Base-by-base conservation (phyloP, 2,113 vertebrate genomes). In the Petaurus breviceps region DNA sequence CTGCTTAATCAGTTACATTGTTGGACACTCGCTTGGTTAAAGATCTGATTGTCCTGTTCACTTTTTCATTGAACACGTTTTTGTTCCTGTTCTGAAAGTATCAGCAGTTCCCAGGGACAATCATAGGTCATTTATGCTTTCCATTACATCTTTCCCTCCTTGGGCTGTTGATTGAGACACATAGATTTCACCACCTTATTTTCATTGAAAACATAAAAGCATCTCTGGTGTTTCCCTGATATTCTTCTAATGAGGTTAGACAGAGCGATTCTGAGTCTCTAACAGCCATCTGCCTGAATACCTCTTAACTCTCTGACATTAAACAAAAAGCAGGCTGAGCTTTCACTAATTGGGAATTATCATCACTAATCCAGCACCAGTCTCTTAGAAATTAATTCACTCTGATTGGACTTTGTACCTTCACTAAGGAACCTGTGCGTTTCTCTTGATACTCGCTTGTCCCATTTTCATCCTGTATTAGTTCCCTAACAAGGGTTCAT, bases 271-370 rank as follows among this genome's bases (percentile, higher is more conserved):
- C 52, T 0, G 12, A 0, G 52, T 46, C 92, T 57, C 24, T 89
- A 77, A 22, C 91, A 91, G 89, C 52, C 49, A 0, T 11, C 92
- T 7, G 37, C 94, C 95, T 2, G 0, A 46, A 77, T 54, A 95
- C 25, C 89, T 91, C 92, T 52, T 92, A 68, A 95, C 92, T 96
- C 93, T 61, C 91, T 95, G 96, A 95, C 97, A 91, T 89, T 55
- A 96, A 95, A 96, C 91, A 52, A 43, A 96, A 95, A 46, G 0
- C 46, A 95, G 96, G 89, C 54, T 1, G 24, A 92, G 91, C 90
- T 51, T 89, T 93, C 92, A 96, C 96, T 96, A 95, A 95, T 93
- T 95, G 96, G 92, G 92, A 93, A 46, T 95, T 96, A 51, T 92
- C 31, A 96, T 96, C 95, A 52, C 91, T 94, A 94, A 90, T 55